Evolutionary conservation across 2,113 vertebrate species (phyloP), one percentile per base, ranked within the genome.

Genomic region (Nettapus auritus): DNA sequence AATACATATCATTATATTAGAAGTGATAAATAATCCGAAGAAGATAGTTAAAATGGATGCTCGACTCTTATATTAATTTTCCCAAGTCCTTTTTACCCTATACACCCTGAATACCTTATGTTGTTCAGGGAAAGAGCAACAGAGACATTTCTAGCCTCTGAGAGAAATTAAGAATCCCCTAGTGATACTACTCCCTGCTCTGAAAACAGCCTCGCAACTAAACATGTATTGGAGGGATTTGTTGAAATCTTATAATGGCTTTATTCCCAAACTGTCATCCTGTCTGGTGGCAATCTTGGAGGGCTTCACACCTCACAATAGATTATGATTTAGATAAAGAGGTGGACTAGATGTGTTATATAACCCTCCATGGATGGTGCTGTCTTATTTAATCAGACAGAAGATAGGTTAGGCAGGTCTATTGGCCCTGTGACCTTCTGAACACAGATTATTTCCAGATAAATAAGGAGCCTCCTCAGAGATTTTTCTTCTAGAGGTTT

Each of bases 291-390:
- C 44, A 84, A 64, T 77, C 48, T 64, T 59, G 50, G 79, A 89
- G 67, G 63, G 29, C 33, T 83, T 73, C 77, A 85, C 74, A 82
- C 17, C 29, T 91, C 78, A 66, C 29, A 70, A 36, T 9, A 73
- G 46, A 53, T 79, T 60, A 79, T 57, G 48, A 94, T 86, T 89
- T 82, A 90, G 66, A n/a, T 64, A 62, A 83, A 92, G 84, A 77
- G 4, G 15, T 26, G 10, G 9, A 11, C 8, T 76, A 52, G 56
- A 66, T 64, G 50, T 76, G 44, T 79, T 88, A 11, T 33, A 67
- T 59, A 76, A 34, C 21, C 23, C 90, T 92, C 55, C 66, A 0
- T 26, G 26, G 44, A 91, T 82, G 23, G 34, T 59, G 11, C n/a
- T 88, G 29, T 74, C 55, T 84, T 77, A 77, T 59, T 94, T 86